These are phyloP conservation scores for Coturnix japonica DNA, from an alignment of 2,113 vertebrate genomes.

Conservation along the genomic window DNA sequence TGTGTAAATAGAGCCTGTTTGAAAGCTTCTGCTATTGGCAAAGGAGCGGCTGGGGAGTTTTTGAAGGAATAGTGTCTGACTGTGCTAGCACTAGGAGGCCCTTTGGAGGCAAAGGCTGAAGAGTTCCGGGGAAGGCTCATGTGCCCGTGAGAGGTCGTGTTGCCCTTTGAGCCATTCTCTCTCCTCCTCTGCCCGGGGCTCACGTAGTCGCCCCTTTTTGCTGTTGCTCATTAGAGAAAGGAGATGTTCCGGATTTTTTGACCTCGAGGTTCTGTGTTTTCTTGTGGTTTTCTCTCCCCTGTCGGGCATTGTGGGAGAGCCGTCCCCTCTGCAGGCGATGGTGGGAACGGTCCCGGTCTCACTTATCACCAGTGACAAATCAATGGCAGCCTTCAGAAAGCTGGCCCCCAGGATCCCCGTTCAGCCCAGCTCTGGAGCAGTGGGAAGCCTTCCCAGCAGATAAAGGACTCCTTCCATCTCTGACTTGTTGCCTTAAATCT, in stretches of 20 bases:
- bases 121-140: not conserved
- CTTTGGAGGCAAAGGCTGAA: not conserved
- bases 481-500: constrained; percentile 76
- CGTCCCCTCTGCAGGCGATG: constrained; percentile 78
- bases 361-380: constrained; percentile 82
- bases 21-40: constrained; percentile 35
- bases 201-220: constrained; percentile 31
- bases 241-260: constrained; percentile 9
- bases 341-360: constrained; percentile 80
- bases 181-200: not conserved
- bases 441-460: constrained; percentile 73
- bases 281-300: constrained; percentile 63
- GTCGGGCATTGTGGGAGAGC: constrained; percentile 80
- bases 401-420: constrained; percentile 74
- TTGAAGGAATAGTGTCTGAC: constrained; percentile 43
- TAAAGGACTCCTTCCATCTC: constrained; percentile 71
- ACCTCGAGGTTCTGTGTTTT: constrained; percentile 62
- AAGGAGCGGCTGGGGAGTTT: constrained; percentile 33
- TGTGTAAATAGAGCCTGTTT: constrained; percentile 56
- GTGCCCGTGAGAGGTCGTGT: not conserved
- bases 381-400: constrained; percentile 81
- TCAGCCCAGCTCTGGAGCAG: constrained; percentile 67
- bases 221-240: constrained; percentile 28
- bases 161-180: not conserved
- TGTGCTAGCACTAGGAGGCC: not conserved